Evolutionary conservation across 2,113 vertebrate genomes (phyloP).

Genomic region (Muscicapa adusta): DNA sequence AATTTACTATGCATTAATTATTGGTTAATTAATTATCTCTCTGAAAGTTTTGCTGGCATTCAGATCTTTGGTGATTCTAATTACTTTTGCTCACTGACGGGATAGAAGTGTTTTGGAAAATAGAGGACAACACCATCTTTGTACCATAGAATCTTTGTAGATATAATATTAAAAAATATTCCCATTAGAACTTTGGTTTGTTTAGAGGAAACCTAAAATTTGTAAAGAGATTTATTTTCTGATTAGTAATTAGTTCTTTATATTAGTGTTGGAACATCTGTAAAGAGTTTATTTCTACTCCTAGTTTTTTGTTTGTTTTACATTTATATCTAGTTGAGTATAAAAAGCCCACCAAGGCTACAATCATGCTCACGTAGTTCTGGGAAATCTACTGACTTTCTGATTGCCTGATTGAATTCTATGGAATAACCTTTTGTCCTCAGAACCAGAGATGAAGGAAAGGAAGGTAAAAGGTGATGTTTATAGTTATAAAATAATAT

Average conservation of each 20-base stretch:
- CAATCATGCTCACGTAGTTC: not conserved
- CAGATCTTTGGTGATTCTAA: not conserved
- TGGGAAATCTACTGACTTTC: not conserved
- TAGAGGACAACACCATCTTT: not conserved
- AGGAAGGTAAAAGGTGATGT: not conserved
- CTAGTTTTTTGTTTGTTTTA: not conserved
- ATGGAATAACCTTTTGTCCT: not conserved
- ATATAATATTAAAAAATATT: not conserved
- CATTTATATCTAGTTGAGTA: not conserved
- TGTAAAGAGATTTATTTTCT: not conserved
- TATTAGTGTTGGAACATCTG: not conserved
- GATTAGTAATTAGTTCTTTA: not conserved
- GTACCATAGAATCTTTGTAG: not conserved
- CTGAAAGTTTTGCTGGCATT: not conserved
- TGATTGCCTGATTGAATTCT: not conserved
- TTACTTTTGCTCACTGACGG: not conserved
- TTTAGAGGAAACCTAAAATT: not conserved
- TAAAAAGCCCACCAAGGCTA: not conserved
- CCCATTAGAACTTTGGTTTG: not conserved
- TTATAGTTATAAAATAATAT: not conserved
- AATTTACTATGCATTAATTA: constrained; percentile 55
- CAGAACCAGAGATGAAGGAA: not conserved
- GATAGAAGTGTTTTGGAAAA: not conserved
- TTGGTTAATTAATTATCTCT: constrained; percentile 10
- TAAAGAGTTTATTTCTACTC: not conserved